Base-by-base conservation (phyloP, 2,113 vertebrate species). In the Australoheros scitulus region DNA sequence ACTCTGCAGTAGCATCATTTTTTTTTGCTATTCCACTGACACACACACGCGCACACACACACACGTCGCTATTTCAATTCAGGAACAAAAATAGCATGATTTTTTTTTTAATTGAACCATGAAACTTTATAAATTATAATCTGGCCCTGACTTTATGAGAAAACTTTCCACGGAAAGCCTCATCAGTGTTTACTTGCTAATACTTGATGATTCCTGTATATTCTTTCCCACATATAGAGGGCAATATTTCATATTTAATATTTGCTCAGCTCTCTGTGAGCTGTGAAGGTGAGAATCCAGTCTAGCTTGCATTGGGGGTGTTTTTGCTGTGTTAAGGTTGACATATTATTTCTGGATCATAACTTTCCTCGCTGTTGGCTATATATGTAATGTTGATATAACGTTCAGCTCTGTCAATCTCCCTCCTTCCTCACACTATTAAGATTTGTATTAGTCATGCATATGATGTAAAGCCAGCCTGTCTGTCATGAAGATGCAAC, bases 1-100 rank as follows among this genome's bases (percentile, higher is more conserved):
- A 93, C 92, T 89, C 15, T 59, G 77, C 83, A 82, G 79, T 57
- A 79, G 80, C 75, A 57, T 82, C 68, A 86, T 88, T 91, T 58
- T 91, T 58, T 59, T 90, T 87, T 76, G 36, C 76, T 76, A 17
- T 61, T 55, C 20, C 43, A 34, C 65, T 61, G 59, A 41, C 18
- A 56, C 55, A 75, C 29, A 64, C 17, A 50, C 6, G 4, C 3
- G 24, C 2, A 2, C 78, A 65, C 55, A 34, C 32, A 59, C 20
- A 83, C 22, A n/a, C 29, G 24, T 57, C 57, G 13, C 20, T 24
- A 24, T 77, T 85, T 36, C 17, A 68, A 43, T 60, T 63, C 32
- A 43, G 43, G 20, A 61, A 56, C 7, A 76, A 68, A 80, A 22
- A 61, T 79, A 11, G 38, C 1, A 2, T 76, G 65, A 81, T 64